Percentiles rank a stretch among this genome's conserved stretches.
These are phyloP conservation scores for Caerostris extrusa DNA, from an alignment of 1,140 invertebrate genomes.

Conservation along the genomic window DNA sequence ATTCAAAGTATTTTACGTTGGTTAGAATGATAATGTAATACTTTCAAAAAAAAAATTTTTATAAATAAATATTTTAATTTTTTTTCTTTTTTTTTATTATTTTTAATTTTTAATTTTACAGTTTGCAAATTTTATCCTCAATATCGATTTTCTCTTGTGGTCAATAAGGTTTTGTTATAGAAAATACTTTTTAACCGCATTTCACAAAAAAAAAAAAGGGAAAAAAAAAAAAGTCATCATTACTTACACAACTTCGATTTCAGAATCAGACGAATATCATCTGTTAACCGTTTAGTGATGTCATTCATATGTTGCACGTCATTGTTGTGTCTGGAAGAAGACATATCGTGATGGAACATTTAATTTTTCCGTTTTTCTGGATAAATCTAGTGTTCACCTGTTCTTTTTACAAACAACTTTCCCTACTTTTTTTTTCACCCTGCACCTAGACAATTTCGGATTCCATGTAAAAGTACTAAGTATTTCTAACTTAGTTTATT, in stretches of 20 bases:
- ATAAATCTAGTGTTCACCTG: background rate
- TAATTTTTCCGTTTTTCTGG: constrained; percentile 21
- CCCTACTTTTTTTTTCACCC: background rate
- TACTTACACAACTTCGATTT: background rate
- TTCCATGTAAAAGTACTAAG: constrained; percentile 26
- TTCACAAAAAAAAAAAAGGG: no score
- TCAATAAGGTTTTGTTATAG: no score
- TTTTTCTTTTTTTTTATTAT: background rate
- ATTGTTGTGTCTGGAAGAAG: constrained; percentile 38
- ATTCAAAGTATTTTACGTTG: no score
- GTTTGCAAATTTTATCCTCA: no score
- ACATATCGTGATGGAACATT: constrained; percentile 36
- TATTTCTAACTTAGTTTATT: no score
- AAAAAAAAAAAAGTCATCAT: background rate
- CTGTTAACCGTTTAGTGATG: background rate
- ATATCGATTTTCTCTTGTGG: no score
- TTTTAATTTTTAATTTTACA: background rate
- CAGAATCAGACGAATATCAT: background rate
- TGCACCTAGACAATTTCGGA: background rate
- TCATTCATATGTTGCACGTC: constrained; percentile 12
- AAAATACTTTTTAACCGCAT: no score
- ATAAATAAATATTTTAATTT: no score
- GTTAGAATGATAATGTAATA: no score
- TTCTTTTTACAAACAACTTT: constrained; percentile 19
- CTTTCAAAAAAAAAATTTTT: no score